Evolutionary conservation across 2,888 invertebrate genomes (phyloP).

Genomic region (Drosophila monieri): DNA sequence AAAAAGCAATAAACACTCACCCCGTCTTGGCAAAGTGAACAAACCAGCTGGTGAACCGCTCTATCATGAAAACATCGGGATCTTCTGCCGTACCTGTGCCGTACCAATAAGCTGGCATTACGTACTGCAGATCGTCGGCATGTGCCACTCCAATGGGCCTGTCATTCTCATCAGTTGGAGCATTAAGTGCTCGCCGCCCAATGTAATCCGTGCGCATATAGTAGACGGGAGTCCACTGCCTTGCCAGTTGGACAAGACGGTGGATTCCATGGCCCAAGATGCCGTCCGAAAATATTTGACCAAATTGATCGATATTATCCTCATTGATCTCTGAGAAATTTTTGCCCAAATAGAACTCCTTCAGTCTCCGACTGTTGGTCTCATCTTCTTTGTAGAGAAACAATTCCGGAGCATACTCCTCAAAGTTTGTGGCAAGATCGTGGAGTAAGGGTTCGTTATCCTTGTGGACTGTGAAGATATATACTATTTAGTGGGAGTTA

Average conservation of each 20-base stretch:
- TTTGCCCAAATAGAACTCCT: conserved; percentile 58
- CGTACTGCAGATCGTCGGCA: conserved; percentile 77
- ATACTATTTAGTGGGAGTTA: not conserved
- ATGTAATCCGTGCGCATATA: conserved; percentile 87
- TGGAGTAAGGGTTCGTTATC: conserved; percentile 61
- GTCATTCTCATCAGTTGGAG: conserved; percentile 82
- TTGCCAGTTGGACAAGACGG: conserved; percentile 86
- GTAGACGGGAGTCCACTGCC: conserved; percentile 85
- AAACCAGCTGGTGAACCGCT: conserved; percentile 83
- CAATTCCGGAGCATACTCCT: conserved; percentile 76
- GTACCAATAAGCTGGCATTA: conserved; percentile 67
- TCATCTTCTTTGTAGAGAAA: conserved; percentile 78
- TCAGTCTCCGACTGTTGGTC: conserved; percentile 40
- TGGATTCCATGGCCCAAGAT: conserved; percentile 86
- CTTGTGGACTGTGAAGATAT: conserved; percentile 48
- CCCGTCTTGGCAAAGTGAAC: conserved; percentile 81
- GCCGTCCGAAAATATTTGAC: conserved; percentile 86
- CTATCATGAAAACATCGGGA: conserved; percentile 83
- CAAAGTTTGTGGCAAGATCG: conserved; percentile 70
- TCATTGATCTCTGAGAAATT: conserved; percentile 29
- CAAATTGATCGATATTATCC: conserved; percentile 60
- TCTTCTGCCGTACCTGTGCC: conserved; percentile 73
- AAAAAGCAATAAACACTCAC: conserved; percentile 50
- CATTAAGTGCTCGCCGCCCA: conserved; percentile 85
- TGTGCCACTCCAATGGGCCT: conserved; percentile 75